Percentiles rank a stretch among this genome's conserved stretches.
Conservation (phyloP, 2,888 invertebrate species). For the Pollenia amentaria region DNA sequence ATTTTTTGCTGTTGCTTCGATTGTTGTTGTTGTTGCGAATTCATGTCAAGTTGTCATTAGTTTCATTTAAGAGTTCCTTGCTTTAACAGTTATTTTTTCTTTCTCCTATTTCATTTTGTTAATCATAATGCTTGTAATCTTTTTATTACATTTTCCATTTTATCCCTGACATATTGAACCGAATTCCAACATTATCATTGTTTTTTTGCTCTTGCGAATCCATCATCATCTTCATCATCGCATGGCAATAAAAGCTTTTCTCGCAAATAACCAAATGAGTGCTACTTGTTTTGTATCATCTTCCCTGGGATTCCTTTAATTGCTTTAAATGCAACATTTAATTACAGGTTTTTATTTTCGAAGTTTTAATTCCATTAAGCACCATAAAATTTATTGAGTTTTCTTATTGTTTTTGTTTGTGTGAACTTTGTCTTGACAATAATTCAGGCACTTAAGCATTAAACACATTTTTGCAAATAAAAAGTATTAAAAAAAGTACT, state of each 20-base stretch:
- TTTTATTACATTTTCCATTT: slow-evolving; percentile 34
- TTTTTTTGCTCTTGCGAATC: not conserved
- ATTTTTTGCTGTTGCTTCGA: slow-evolving; percentile 2
- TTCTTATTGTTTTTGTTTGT: not conserved
- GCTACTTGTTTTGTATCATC: not conserved
- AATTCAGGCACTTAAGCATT: not conserved
- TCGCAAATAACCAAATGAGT: slow-evolving; percentile 4
- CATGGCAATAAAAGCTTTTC: not conserved
- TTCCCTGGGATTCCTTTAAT: not conserved
- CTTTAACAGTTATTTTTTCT: slow-evolving; percentile 3
- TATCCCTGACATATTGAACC: slow-evolving; percentile 52
- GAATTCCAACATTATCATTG: slow-evolving; percentile 36
- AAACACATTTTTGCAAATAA: not conserved
- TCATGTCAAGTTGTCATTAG: slow-evolving; percentile 68
- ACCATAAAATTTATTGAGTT: not conserved
- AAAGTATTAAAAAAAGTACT: not conserved
- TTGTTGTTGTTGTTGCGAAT: slow-evolving; percentile 40
- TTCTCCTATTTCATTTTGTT: not conserved
- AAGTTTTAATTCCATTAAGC: slow-evolving; percentile 14
- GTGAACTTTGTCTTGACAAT: not conserved
- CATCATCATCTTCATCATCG: not conserved
- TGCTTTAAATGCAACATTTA: not conserved
- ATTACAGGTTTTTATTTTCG: not conserved
- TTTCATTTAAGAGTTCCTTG: slow-evolving; percentile 38
- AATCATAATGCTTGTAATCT: slow-evolving; percentile 48